Evolutionary conservation across 2,113 vertebrate genomes (phyloP).

Genomic region (Pelecanoides urinatrix): DNA sequence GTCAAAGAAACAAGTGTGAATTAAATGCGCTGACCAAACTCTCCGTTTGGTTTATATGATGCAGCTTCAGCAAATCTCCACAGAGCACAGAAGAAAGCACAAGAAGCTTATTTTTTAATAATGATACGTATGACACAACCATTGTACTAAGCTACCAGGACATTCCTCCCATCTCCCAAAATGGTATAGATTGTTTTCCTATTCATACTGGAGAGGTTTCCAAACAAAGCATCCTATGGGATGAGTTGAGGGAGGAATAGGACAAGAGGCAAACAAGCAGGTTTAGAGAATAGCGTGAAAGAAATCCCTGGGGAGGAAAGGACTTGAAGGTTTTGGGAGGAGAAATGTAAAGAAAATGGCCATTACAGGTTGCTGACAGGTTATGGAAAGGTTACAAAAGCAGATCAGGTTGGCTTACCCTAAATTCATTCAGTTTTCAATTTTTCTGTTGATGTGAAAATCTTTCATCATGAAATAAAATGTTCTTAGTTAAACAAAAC

Average conservation of each 20-base stretch:
- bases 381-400: background rate
- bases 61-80: background rate
- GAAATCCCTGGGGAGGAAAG: background rate
- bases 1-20: conserved; percentile 33
- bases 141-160: background rate
- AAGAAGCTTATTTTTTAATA: background rate
- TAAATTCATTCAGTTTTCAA: background rate
- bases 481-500: background rate
- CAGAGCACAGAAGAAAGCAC: background rate
- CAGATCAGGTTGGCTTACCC: background rate
- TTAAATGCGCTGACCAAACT: background rate
- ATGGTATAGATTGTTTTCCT: background rate
- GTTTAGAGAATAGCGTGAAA: background rate
- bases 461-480: background rate
- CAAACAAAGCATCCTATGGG: background rate
- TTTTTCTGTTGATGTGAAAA: background rate
- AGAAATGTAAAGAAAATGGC: background rate
- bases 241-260: background rate
- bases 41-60: background rate
- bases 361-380: background rate
- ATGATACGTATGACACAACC: background rate
- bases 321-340: background rate
- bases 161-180: background rate
- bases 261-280: background rate
- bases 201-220: background rate